These are phyloP conservation scores for Serinus canaria DNA, from an alignment of 2,113 vertebrate genomes.

Conservation along the genomic window DNA sequence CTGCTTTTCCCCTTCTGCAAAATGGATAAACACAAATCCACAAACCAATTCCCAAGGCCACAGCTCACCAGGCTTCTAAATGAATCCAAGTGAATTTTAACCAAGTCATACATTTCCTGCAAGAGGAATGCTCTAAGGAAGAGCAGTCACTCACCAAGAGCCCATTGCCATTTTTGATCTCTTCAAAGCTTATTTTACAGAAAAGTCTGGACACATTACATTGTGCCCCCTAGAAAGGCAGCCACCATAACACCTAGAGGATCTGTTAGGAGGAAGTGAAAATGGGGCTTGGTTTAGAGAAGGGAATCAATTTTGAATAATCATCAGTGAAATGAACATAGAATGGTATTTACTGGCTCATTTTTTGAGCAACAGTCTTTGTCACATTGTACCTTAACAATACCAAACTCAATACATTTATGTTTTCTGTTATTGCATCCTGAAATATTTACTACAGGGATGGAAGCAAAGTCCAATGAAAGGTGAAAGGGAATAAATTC, in stretches of 20 bases:
- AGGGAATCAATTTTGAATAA: not conserved
- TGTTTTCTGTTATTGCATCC: not conserved
- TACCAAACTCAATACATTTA: not conserved
- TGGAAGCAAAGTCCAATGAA: not conserved
- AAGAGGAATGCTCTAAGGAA: not conserved
- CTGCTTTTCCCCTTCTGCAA: not conserved
- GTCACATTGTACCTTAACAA: fast-evolving
- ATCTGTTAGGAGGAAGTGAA: not conserved
- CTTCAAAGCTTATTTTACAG: not conserved
- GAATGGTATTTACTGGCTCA: not conserved
- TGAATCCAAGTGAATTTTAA: not conserved
- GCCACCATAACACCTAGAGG: not conserved
- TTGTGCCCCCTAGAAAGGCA: not conserved
- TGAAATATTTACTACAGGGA: not conserved
- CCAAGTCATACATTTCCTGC: not conserved
- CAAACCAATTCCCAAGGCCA: not conserved
- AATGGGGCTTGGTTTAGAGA: not conserved
- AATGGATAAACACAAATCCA: not conserved
- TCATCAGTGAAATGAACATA: not conserved
- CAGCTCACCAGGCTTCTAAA: not conserved
- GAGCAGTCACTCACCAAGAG: not conserved
- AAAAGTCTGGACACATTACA: not conserved
- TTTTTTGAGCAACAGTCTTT: not conserved
- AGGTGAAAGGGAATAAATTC: not conserved
- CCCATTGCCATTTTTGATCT: fast-evolving